phyloP scores from a whole-genome alignment of 2,888 invertebrate genomes.

The Lasius platythorax region DNA sequence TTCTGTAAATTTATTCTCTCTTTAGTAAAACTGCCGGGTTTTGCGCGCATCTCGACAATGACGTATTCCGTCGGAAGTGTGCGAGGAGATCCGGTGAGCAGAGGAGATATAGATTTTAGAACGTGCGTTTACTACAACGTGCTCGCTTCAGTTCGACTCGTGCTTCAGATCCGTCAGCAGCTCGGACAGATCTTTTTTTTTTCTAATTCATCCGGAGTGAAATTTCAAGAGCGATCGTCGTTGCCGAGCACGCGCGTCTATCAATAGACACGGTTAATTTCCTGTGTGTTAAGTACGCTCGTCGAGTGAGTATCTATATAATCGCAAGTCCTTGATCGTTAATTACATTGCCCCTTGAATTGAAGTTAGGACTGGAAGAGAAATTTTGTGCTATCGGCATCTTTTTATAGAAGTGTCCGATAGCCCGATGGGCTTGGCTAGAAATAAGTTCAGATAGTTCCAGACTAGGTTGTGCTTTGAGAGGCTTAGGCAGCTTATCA shows the following conservation, averaged over 20 bases:
- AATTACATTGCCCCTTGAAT: conserved; percentile 5
- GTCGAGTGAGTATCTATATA: not conserved
- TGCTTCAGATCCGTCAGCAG: not conserved
- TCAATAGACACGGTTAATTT: not conserved
- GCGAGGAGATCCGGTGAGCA: conserved; percentile 7
- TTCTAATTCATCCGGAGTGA: not conserved
- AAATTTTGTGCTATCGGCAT: not conserved
- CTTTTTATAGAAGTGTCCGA: conserved; percentile 19
- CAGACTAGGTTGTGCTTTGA: not conserved
- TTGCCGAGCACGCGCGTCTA: not conserved
- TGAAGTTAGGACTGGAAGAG: not conserved
- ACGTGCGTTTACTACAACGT: not conserved
- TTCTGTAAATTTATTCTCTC: conserved; percentile 19
- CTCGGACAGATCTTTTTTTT: not conserved
- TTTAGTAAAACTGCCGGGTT: not conserved
- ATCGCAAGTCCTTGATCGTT: conserved; percentile 18
- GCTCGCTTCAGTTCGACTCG: conserved; percentile 3
- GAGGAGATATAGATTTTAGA: not conserved
- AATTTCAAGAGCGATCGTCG: not conserved
- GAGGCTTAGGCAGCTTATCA: not conserved
- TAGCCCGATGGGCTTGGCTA: conserved; percentile 8
- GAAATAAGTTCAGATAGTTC: conserved; percentile 28
- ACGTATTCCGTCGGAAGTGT: conserved; percentile 28
- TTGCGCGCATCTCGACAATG: conserved; percentile 18
- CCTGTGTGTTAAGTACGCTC: not conserved